Base-by-base conservation (phyloP, 1,140 invertebrate species). In the Diorhabda elongata region DNA sequence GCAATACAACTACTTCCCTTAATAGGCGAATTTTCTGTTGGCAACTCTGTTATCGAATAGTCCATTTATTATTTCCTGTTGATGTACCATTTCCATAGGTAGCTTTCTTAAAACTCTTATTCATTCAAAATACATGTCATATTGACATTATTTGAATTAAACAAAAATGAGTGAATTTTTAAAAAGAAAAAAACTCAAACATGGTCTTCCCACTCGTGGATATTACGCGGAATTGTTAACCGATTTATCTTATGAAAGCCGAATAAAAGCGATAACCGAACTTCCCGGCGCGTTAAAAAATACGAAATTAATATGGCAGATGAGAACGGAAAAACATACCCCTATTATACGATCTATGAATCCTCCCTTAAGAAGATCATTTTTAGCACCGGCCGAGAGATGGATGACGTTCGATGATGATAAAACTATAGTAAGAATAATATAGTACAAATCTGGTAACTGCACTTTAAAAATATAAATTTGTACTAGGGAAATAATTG, bases 331-430 rank as follows among this genome's bases (percentile, higher is more conserved):
- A 76, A 80, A 81, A 44, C 73, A 87, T 42, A 81, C 84, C 5
- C 83, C 85, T 0, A 82, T 81, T 65, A 70, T 87, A 44, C 71
- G 78, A 58, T 80, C 82, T 2, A 70, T 87, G 47, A 75, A 79
- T 5, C 78, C 78, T 61, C 79, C 83, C 0, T 73, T 79, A 42
- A 81, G 77, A 42, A 72, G 78, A 1, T 81, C 81, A 66, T 69
- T 81, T 0, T 74, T 87, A 4, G 78, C 85, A 4, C 83, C 85
- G 7, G 84, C 85, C 4, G 84, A 86, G 64, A 76, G 86, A 68
- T 88, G 86, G 86, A 84, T 86, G 6, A 84, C 82, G 0, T 87
- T 85, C 43, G 81, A 82, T 47, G 83, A 85, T 64, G 86, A 88
- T 72, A 84, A 85, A 56, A 82, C 82, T 56, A 84, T 87, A 70